Base-by-base conservation (phyloP, 1,140 invertebrate genomes). In the Drosophila carrolli region DNA sequence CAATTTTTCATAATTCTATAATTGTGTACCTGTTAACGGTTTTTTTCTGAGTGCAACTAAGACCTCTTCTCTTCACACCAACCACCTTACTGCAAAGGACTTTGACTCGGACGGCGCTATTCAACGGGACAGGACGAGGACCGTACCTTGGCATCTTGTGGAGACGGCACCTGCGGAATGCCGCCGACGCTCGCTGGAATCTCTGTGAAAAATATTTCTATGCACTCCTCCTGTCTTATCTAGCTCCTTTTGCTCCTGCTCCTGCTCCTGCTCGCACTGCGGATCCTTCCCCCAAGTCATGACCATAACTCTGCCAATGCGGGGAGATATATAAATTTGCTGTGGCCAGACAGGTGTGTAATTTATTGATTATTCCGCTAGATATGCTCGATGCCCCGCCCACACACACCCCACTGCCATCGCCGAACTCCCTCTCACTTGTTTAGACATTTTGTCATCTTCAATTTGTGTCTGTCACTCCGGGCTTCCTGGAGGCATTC, bases 361-460 rank as follows among this genome's bases (percentile, higher is more conserved):
- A 89, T 89, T 89, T 89, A 89, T 89, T 89, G 85, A 89, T 89
- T 89, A 89, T 89, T 89, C 78, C 81, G 63, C 86, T 85, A 90
- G 85, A 90, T 89, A 83, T 79, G 57, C 70, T 84, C 53, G 27
- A 38, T 72, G 59, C 72, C 58, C 67, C 50, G 46, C 70, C 43
- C 67, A 60, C 55, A 41, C 56, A 23, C 48, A 56, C 46, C 29
- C 16, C 16, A 37, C 75, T 63, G 27, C 43, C 29, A 37, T 14
- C n/a, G 29, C 8, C n/a, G 27, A 51, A 68, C 72, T 61, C 60
- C 79, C 68, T 46, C 67, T 62, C 59, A 76, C 80, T 90, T 89
- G 81, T 89, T 89, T 89, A 90, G 85, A 90, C 85, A 90, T 90
- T 90, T 90, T 90, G 85, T 90, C 85, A 90, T 90, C 85, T 90